Conservation (phyloP, 2,888 invertebrate genomes). For the Pyrocoelia pectoralis region DNA sequence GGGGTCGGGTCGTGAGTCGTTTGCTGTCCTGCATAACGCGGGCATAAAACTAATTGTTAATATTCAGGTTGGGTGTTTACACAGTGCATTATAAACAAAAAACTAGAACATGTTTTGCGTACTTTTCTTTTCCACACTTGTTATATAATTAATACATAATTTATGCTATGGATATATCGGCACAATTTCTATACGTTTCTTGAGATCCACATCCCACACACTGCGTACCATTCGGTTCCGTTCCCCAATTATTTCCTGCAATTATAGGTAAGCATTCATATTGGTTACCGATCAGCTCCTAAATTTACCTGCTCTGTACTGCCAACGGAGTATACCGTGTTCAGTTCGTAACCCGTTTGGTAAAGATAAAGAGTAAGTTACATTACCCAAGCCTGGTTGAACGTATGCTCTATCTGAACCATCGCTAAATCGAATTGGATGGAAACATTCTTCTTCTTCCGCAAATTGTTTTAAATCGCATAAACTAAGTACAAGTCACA, state of each 20-base stretch:
- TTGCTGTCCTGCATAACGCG: too few species aligned
- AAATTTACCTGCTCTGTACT: slow-evolving; percentile 50
- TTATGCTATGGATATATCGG: slow-evolving; percentile 58
- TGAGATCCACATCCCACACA: slow-evolving; percentile 56
- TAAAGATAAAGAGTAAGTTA: too few species aligned
- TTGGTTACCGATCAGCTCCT: too few species aligned
- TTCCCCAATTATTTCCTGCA: slow-evolving; percentile 57
- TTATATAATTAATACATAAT: too few species aligned
- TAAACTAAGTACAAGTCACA: slow-evolving; percentile 35
- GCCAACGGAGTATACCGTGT: slow-evolving; percentile 56
- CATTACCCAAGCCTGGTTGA: too few species aligned
- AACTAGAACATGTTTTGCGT: too few species aligned
- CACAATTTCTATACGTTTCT: slow-evolving; percentile 56
- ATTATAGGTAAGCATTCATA: too few species aligned
- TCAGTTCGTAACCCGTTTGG: slow-evolving; percentile 51
- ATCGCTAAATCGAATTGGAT: slow-evolving; percentile 39
- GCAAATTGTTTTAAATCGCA: slow-evolving; percentile 41
- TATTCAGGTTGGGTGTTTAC: too few species aligned
- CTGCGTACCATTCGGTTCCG: slow-evolving; percentile 51
- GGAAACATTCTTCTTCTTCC: slow-evolving; percentile 49
- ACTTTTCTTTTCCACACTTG: too few species aligned
- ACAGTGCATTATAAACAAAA: too few species aligned
- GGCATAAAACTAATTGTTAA: too few species aligned
- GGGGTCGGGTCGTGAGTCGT: too few species aligned
- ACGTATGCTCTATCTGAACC: slow-evolving; percentile 43